These are phyloP conservation scores for Julus scandinavius DNA, from an alignment of 2,888 invertebrate genomes.

Conservation along the genomic window DNA sequence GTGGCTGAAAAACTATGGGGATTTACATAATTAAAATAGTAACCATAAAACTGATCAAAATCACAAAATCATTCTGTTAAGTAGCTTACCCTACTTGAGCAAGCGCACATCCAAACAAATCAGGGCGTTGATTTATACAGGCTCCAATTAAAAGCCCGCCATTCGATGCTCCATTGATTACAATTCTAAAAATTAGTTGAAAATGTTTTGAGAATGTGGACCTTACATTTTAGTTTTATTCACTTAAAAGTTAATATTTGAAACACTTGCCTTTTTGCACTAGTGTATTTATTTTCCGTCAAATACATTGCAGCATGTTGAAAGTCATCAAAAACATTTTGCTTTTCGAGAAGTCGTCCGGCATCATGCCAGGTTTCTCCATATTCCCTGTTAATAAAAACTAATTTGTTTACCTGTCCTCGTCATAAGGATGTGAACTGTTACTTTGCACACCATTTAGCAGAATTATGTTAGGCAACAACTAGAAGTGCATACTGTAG, in stretches of 20 bases:
- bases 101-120: conserved; percentile 91
- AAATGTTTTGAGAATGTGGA: background rate
- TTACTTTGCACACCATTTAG: no score
- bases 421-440: no score
- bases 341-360: conserved; percentile 90
- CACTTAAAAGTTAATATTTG: no score
- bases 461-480: no score
- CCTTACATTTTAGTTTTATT: no score
- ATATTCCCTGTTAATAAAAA: conserved; percentile 79
- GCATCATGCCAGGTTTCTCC: conserved; percentile 97
- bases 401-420: no score
- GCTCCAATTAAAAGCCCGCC: conserved; percentile 96
- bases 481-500: no score
- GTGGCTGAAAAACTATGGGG: no score
- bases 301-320: conserved; percentile 91
- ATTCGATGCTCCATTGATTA: conserved; percentile 95
- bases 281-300: conserved; percentile 81
- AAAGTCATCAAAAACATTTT: conserved; percentile 98
- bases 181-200: no score
- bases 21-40: no score
- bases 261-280: conserved; percentile 70
- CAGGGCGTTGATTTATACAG: conserved; percentile 93
- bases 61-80: no score
- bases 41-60: no score
- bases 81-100: conserved; percentile 93